phyloP scores from a whole-genome alignment of 2,797 vertebrate genomes.

The Cygnus olor region DNA sequence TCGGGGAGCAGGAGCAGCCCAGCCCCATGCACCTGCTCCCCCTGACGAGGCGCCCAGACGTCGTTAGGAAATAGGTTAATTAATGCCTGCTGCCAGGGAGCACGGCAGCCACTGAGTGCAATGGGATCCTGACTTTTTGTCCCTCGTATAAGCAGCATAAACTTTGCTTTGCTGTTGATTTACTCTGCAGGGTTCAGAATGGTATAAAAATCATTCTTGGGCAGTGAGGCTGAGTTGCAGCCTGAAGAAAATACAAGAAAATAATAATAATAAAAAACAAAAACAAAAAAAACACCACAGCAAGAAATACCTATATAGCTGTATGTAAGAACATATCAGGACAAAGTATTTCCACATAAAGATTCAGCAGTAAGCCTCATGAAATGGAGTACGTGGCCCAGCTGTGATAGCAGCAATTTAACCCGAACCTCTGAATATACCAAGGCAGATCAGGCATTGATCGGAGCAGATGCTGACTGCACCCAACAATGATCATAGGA shows the following conservation, averaged over 20 bases:
- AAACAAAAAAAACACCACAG: not conserved
- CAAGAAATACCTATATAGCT: accelerated
- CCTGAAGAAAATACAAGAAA: not conserved
- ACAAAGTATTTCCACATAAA: not conserved
- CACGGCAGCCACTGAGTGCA: accelerated
- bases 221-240: not conserved
- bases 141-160: not conserved
- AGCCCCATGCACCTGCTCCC: accelerated
- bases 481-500: not conserved
- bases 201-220: accelerated
- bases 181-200: accelerated
- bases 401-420: not conserved
- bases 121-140: not conserved
- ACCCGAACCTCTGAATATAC: not conserved
- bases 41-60: too few species aligned
- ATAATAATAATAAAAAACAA: not conserved
- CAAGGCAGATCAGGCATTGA: not conserved
- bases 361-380: not conserved
- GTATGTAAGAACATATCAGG: accelerated
- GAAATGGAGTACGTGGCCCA: not conserved
- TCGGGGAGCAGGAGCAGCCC: not conserved
- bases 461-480: not conserved
- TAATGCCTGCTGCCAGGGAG: not conserved
- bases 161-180: not conserved
- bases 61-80: accelerated